A percentile compares a stretch with the other conserved stretches of the same genome.
Conservation (phyloP, 2,888 invertebrate species). For the Leptogaster cylindrica region DNA sequence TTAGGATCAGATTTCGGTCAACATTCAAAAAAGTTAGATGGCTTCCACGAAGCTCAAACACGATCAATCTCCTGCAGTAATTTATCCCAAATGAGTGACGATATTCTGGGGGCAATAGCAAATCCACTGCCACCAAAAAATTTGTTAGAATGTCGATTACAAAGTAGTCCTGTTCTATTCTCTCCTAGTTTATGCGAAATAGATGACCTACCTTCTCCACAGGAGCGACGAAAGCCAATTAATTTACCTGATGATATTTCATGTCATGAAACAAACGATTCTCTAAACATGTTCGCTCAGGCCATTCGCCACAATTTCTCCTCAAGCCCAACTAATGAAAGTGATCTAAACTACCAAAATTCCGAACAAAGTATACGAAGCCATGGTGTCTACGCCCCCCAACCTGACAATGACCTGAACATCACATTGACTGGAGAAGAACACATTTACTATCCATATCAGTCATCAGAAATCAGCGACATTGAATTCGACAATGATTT, state of each 20-base stretch:
- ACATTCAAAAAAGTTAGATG: neutral
- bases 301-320: slow-evolving; percentile 51
- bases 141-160: slow-evolving; percentile 40
- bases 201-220: slow-evolving; percentile 50
- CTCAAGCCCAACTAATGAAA: slow-evolving; percentile 65
- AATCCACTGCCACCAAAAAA: slow-evolving; percentile 42
- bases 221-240: slow-evolving; percentile 49
- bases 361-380: slow-evolving; percentile 71
- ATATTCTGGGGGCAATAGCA: slow-evolving; percentile 41
- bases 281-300: slow-evolving; percentile 50
- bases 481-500: slow-evolving; percentile 57
- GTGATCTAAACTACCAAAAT: slow-evolving; percentile 71
- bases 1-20: slow-evolving; percentile 31
- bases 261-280: slow-evolving; percentile 47
- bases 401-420: slow-evolving; percentile 65
- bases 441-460: slow-evolving; percentile 55
- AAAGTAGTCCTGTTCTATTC: slow-evolving; percentile 51
- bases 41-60: slow-evolving; percentile 49
- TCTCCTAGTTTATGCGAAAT: slow-evolving; percentile 53
- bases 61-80: slow-evolving; percentile 52
- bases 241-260: slow-evolving; percentile 42
- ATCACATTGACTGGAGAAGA: slow-evolving; percentile 62
- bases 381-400: slow-evolving; percentile 70
- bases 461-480: slow-evolving; percentile 61
- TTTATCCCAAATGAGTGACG: slow-evolving; percentile 46